Evolutionary conservation across 1,140 invertebrate species (phyloP), one percentile per base, ranked within the genome.

Genomic region (Saxidomus purpurata): DNA sequence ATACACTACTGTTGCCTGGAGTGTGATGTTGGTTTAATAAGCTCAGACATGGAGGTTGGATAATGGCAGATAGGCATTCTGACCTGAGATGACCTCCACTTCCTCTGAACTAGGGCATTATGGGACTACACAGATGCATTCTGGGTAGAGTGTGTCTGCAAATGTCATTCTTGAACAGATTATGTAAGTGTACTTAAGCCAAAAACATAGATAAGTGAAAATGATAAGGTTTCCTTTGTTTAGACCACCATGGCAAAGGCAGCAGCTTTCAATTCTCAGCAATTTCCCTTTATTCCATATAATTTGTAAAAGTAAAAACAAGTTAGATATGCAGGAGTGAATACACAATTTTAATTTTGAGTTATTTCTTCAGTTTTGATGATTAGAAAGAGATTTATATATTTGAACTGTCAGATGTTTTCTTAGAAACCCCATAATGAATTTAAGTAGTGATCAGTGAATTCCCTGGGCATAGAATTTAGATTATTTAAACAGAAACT

Each of bases 101-200:
- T 79, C 76, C 76, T 79, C 76, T 79, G 17, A 36, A 55, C 43
- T 52, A 38, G 76, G 47, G 76, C 43, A 79, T 79, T 79, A 55
- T 79, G 76, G 76, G 76, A 79, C 76, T 59, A 49, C 43, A 55
- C 76, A 52, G 43, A 49, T 52, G 76, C 76, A 52, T 3, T 79
- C 17, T 79, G 47, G 76, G 49, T 59, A 55, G 25, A 52, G 49
- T 31, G 55, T 49, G 47, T 79, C 76, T 79, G 76, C 76, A 34
- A 79, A 79, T 79, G 76, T 79, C 76, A 79, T 79, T 55, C 76
- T 79, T 52, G 40, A 52, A 79, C 4, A 79, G 76, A 55, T 55
- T 55, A 79, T 79, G 28, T 79, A 79, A 52, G 49, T 79, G 28
- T 36, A 19, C 38, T 49, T 55, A 28, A 79, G 76, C 76, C 76